Percentiles rank a stretch among this genome's conserved stretches.
Evolutionary conservation across 2,888 invertebrate species (phyloP).

Genomic region (Laothoe populi): DNA sequence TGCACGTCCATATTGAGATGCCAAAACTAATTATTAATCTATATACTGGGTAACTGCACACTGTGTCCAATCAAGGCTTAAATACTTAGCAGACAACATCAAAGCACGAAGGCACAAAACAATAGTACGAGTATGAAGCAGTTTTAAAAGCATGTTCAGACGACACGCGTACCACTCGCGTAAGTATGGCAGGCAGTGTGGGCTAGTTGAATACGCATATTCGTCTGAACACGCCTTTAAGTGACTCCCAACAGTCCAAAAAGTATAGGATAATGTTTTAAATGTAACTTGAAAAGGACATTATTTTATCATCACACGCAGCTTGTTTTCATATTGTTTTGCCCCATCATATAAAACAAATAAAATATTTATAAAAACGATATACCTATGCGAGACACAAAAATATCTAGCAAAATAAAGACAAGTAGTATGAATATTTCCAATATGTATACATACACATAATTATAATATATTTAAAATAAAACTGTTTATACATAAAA

Average conservation of each 20-base stretch:
- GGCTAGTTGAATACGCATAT: no score
- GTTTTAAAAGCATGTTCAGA: no score
- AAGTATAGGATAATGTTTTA: no score
- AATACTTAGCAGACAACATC: conserved; percentile 2
- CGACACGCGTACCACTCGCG: no score
- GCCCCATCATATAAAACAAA: not conserved
- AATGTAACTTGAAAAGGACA: no score
- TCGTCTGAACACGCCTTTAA: no score
- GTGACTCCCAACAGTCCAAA: no score
- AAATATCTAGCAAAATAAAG: conserved; percentile 17
- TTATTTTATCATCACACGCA: not conserved
- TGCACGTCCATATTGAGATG: no score
- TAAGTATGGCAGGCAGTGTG: no score
- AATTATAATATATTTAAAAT: not conserved
- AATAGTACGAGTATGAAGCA: no score
- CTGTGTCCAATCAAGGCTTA: not conserved
- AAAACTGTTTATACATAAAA: not conserved
- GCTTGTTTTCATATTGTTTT: not conserved
- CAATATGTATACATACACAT: not conserved
- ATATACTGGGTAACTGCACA: not conserved
- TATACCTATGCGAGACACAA: not conserved
- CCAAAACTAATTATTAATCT: not conserved
- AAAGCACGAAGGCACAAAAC: not conserved
- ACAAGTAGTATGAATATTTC: not conserved
- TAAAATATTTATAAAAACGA: not conserved